A percentile compares a stretch with the other conserved stretches of the same genome.
These are phyloP conservation scores for Stenotaenia linearis DNA, from an alignment of 2,888 invertebrate species.

Conservation along the genomic window DNA sequence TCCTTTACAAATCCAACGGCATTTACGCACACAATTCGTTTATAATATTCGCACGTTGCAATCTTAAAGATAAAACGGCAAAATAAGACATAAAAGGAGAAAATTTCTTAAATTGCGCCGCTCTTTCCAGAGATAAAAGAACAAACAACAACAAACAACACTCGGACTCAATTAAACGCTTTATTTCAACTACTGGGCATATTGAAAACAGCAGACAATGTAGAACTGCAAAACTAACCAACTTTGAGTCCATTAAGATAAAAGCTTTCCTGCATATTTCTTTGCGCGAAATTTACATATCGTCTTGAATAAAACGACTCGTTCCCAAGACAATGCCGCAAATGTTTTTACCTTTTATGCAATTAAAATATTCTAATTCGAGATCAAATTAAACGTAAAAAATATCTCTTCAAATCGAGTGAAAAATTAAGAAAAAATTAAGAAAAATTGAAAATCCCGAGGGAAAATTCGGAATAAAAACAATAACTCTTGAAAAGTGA, in stretches of 20 bases:
- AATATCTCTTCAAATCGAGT: too few relatives aligned
- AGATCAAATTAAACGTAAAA: neutral
- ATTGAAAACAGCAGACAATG: neutral
- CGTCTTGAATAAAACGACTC: neutral
- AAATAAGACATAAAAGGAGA: neutral
- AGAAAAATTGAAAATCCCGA: neutral
- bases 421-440: too few relatives aligned
- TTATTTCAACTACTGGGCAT: neutral
- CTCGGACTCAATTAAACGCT: neutral
- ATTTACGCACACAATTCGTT: neutral
- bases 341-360: neutral
- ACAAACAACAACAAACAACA: neutral
- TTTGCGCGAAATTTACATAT: neutral
- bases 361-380: neutral
- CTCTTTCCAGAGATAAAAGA: neutral
- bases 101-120: neutral
- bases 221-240: neutral
- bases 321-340: neutral
- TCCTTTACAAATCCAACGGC: neutral
- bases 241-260: slow-evolving; percentile 11
- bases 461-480: neutral
- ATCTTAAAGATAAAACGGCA: neutral
- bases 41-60: neutral
- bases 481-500: neutral
- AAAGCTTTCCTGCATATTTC: neutral